Base-by-base conservation (phyloP, 2,797 vertebrate species). In the Morelia viridis region DNA sequence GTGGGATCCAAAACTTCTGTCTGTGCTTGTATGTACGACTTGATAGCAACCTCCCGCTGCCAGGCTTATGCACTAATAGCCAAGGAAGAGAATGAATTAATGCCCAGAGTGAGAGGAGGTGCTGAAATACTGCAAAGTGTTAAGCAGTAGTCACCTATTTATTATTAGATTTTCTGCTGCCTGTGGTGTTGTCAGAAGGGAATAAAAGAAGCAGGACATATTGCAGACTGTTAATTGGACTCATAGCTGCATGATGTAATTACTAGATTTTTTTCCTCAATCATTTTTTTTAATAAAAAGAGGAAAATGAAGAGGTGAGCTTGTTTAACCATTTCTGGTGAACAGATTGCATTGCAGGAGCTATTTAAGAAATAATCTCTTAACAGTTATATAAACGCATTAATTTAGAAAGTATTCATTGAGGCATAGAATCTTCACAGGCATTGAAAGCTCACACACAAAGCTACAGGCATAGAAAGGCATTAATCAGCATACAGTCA, bases 191-290 rank as follows among this genome's bases (percentile, higher is more conserved):
- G 93, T 65, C 95, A 96, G 94, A 90, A 93, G 91, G 96, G 96
- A 93, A 95, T 94, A 93, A 96, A 97, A 96, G 96, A 95, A 95
- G 35, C 94, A 95, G 96, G 94, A 88, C 95, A 92, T 93, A 92
- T 90, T 94, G 93, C 95, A 94, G 95, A 93, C 96, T 97, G 97
- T 97, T 96, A 96, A 91, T 95, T 96, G 96, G 94, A 92, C 94
- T 95, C 93, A 89, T 93, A 95, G 93, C 92, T 95, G 93, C 87
- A 85, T 94, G 89, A 94, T 95, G 90, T 96, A 96, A 96, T 97
- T 96, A 96, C 91, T 89, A 93, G 9, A 0, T 90, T 94, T 96
- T 97, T 94, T 88, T 88, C 71, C 71, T 46, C 71, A 26, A 64
- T 11, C 56, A 56, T 85, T 94, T 91, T 57, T 46, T 46, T 89